A percentile compares a stretch with the other conserved stretches of the same genome.
phyloP scores from a whole-genome alignment of 2,113 vertebrate genomes.

The Dascyllus trimaculatus region DNA sequence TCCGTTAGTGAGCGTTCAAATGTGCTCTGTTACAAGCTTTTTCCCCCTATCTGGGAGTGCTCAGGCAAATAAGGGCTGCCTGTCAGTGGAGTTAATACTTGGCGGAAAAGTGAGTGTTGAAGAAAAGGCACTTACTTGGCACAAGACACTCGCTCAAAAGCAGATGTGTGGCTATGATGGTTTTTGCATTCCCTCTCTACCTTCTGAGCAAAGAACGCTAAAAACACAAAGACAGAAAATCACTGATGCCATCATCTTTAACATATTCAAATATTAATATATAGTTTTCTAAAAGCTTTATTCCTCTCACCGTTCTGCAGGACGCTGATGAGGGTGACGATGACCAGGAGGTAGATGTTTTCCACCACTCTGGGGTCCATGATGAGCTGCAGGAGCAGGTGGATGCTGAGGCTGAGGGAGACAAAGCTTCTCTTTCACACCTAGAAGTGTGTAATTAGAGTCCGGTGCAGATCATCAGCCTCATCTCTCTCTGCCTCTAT shows the following conservation, averaged over 20 bases:
- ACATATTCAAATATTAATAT: no score
- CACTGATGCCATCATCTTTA: no score
- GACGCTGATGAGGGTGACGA: conserved; percentile 91
- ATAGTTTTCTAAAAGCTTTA: background rate
- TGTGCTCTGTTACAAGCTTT: background rate
- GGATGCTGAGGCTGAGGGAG: conserved; percentile 1
- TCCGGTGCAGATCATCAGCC: background rate
- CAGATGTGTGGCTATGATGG: conserved; percentile 71
- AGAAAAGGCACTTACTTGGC: conserved; percentile 90
- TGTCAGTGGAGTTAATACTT: background rate
- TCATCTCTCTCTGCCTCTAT: background rate
- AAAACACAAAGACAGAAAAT: conserved; percentile 12
- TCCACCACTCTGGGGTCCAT: conserved; percentile 89
- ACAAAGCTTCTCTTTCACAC: conserved; percentile 25
- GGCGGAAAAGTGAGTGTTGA: background rate
- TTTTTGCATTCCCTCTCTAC: conserved; percentile 90
- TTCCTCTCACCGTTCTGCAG: conserved; percentile 91
- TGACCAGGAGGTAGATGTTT: conserved; percentile 88
- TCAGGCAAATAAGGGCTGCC: conserved; percentile 39
- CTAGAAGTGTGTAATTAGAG: background rate
- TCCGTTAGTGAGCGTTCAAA: conserved; percentile 38
- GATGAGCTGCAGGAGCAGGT: conserved; percentile 26
- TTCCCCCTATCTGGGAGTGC: background rate
- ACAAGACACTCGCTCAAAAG: conserved; percentile 90
- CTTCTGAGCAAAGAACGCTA: conserved; percentile 93